These are phyloP conservation scores for Volucella zonaria DNA, from an alignment of 2,888 invertebrate genomes.

Conservation along the genomic window DNA sequence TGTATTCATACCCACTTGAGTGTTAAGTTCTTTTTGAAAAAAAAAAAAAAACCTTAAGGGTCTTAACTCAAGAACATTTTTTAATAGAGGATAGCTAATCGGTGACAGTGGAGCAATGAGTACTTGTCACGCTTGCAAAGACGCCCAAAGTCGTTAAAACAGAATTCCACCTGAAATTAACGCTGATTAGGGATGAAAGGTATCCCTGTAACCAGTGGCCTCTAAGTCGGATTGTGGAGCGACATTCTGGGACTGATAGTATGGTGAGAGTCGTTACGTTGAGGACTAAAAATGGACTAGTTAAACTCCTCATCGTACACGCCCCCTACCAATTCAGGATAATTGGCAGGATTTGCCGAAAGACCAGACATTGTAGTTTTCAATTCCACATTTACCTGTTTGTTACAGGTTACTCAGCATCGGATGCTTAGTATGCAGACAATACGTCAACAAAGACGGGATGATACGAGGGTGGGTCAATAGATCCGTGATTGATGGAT, in stretches of 20 bases:
- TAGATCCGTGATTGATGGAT: no score
- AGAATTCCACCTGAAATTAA: constrained; percentile 3
- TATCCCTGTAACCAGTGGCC: constrained; percentile 36
- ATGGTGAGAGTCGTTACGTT: constrained; percentile 29
- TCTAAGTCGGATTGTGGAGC: constrained; percentile 33
- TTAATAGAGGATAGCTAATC: constrained; percentile 41
- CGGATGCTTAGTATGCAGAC: no score
- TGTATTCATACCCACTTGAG: no score
- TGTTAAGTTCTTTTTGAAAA: no score
- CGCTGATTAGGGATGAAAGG: constrained; percentile 1
- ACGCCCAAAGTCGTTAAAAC: no score
- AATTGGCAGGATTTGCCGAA: constrained; percentile 59
- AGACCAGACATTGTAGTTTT: no score
- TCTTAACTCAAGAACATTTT: constrained; percentile 58
- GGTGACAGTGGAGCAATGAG: no score
- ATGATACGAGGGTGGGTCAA: no score
- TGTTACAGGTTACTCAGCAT: no score
- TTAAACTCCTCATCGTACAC: background rate
- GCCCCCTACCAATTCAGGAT: constrained; percentile 58
- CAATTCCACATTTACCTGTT: no score
- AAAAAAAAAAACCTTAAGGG: constrained; percentile 44
- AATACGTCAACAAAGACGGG: no score
- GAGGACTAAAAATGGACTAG: constrained; percentile 5
- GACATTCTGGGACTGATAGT: constrained; percentile 34
- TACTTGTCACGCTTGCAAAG: no score